phyloP scores from a whole-genome alignment of 2,797 vertebrate genomes.

The Sarcoramphus papa region DNA sequence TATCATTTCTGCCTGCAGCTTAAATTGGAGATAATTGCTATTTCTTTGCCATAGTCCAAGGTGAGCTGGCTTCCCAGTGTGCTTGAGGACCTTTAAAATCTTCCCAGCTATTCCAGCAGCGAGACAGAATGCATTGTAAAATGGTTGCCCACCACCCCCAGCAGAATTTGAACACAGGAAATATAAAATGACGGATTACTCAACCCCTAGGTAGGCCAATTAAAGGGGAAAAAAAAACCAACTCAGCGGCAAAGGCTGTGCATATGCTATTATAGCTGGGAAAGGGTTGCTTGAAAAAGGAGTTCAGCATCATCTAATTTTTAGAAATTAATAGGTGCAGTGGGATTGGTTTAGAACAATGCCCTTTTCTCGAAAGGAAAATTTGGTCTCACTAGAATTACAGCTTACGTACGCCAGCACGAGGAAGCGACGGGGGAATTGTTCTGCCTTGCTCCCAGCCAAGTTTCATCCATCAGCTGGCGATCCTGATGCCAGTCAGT shows the following conservation, averaged over 20 bases:
- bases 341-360: not conserved
- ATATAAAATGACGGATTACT: not conserved
- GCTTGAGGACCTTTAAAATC: not conserved
- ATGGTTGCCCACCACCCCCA: not conserved
- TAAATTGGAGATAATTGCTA: not conserved
- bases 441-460: not conserved
- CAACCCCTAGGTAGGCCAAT: not conserved
- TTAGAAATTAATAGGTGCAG: not conserved
- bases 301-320: not conserved
- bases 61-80: not conserved
- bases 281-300: not conserved
- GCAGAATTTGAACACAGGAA: not conserved
- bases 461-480: not conserved
- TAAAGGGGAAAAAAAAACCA: not conserved
- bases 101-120: not conserved
- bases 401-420: not conserved
- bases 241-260: not conserved
- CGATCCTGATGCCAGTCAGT: not conserved
- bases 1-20: not conserved
- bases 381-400: not conserved
- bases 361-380: not conserved
- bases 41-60: not conserved
- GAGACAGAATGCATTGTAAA: not conserved
- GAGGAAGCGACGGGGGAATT: rapidly evolving
- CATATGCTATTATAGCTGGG: not conserved